Percentiles rank a stretch among this genome's conserved stretches.
Evolutionary conservation across 1,140 invertebrate genomes (phyloP).

Genomic region (Macrobrachium rosenbergii): DNA sequence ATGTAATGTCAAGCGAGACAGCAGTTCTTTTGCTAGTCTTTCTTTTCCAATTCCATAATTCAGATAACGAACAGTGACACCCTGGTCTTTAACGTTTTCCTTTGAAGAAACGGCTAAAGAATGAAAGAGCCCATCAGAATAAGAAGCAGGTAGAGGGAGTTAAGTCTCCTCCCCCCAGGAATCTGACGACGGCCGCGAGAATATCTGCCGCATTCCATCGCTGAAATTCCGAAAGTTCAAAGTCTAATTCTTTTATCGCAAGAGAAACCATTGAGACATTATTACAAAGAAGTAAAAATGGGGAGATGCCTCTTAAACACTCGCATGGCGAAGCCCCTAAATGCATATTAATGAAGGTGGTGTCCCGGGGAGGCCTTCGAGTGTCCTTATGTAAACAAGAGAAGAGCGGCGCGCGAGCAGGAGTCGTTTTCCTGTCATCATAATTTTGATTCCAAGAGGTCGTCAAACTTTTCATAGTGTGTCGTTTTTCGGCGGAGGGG

Average conservation of each 20-base stretch:
- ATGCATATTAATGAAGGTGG: conserved; percentile 51
- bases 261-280: not conserved
- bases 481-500: conserved; percentile 8
- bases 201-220: no score
- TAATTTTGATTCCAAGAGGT: conserved; percentile 48
- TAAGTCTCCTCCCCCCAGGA: no score
- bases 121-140: not conserved
- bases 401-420: conserved; percentile 30
- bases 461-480: conserved; percentile 45
- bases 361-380: not conserved
- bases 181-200: no score
- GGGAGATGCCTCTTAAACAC: not conserved
- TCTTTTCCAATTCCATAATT: no score
- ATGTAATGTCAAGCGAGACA: no score
- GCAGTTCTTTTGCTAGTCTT: no score
- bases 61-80: no score
- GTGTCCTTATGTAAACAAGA: conserved; percentile 46
- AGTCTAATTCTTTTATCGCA: no score
- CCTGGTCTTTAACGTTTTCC: no score
- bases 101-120: not conserved
- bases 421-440: conserved; percentile 47
- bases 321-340: not conserved
- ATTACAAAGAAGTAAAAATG: not conserved
- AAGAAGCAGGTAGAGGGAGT: not conserved
- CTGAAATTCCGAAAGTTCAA: no score